Evolutionary conservation across 2,888 invertebrate species (phyloP).

Genomic region (Eilema griseolum): DNA sequence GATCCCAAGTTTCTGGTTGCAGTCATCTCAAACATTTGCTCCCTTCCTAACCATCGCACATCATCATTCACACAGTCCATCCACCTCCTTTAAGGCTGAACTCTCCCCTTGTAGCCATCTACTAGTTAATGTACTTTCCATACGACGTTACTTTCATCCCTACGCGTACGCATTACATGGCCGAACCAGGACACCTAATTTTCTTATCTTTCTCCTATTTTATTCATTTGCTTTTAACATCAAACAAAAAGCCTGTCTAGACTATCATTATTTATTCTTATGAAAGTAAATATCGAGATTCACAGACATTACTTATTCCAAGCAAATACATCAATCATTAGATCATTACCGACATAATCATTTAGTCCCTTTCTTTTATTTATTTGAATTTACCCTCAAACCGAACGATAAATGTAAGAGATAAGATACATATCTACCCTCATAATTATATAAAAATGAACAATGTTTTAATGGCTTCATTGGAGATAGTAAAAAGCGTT

Average conservation of each 20-base stretch:
- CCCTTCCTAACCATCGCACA: too few species aligned
- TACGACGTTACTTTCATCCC: too few species aligned
- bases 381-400: constrained; percentile 7
- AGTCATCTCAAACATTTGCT: too few species aligned
- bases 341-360: constrained; percentile 3
- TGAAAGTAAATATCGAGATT: background rate
- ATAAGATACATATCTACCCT: constrained; percentile 21
- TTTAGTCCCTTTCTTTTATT: constrained; percentile 3
- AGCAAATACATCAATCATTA: constrained; percentile 7
- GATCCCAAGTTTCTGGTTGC: too few species aligned
- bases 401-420: constrained; percentile 13
- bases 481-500: background rate
- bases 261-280: background rate
- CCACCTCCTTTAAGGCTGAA: too few species aligned
- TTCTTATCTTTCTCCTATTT: background rate
- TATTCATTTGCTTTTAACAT: background rate
- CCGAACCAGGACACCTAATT: too few species aligned
- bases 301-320: background rate
- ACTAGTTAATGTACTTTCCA: too few species aligned
- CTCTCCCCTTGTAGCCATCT: too few species aligned
- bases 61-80: too few species aligned
- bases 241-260: background rate
- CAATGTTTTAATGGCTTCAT: constrained; percentile 17
- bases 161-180: too few species aligned
- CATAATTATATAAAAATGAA: constrained; percentile 16